A percentile compares a stretch with the other conserved stretches of the same genome.
Evolutionary conservation across 1,140 invertebrate genomes (phyloP).

Genomic region (Magallana ariakensis): DNA sequence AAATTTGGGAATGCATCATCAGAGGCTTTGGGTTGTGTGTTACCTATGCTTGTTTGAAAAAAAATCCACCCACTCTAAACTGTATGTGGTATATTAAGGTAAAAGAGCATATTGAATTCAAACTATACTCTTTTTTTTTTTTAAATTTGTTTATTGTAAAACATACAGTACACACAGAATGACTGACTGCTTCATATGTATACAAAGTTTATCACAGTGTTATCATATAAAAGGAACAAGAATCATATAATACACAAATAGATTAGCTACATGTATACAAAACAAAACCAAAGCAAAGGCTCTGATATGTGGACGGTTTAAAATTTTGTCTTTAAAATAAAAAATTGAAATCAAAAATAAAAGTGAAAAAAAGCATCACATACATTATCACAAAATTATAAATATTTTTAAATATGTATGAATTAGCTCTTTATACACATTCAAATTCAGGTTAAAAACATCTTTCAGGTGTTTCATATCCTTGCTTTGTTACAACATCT

Average conservation of each 20-base stretch:
- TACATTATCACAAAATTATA: conserved; percentile 16
- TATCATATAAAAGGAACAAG: background rate
- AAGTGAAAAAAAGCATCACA: background rate
- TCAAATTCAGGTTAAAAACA: background rate
- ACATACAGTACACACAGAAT: conserved; percentile 3
- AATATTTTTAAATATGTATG: background rate
- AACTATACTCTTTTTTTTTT: background rate
- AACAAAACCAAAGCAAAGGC: background rate
- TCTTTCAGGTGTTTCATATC: background rate
- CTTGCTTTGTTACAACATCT: background rate
- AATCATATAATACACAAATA: background rate
- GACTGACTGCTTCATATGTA: conserved; percentile 1
- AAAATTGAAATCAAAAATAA: background rate
- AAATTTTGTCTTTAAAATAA: background rate
- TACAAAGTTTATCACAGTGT: background rate
- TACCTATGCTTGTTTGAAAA: no score
- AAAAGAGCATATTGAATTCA: background rate
- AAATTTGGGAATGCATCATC: no score
- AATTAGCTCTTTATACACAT: background rate
- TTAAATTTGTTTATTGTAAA: conserved; percentile 5
- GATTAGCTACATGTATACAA: background rate
- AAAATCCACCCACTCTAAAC: no score
- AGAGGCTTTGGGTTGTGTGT: no score
- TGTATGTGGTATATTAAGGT: no score
- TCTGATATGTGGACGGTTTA: background rate